Evolutionary conservation across 1,140 invertebrate genomes (phyloP).

Genomic region (Chymomyza costata): DNA sequence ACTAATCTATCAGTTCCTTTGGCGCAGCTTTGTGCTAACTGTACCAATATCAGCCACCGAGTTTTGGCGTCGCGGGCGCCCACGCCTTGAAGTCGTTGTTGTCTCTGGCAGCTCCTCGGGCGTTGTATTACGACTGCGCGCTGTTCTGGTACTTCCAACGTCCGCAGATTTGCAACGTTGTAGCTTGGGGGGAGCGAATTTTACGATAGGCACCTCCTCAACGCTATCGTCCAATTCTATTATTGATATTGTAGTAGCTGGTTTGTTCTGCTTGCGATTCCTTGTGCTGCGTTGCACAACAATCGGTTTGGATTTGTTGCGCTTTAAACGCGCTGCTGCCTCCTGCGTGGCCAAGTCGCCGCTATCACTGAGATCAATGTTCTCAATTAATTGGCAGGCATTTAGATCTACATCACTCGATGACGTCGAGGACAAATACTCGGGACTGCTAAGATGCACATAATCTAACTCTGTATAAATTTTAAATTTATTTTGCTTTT

Average conservation of each 20-base stretch:
- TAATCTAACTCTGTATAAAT: slow-evolving; percentile 39
- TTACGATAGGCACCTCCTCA: not conserved
- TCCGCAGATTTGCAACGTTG: too few relatives aligned
- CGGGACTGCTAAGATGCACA: slow-evolving; percentile 1
- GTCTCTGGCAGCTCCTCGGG: slow-evolving; percentile 23
- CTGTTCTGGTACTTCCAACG: not conserved
- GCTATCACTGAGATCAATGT: slow-evolving; percentile 37
- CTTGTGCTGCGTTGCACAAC: not conserved
- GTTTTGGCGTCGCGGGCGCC: slow-evolving; percentile 1
- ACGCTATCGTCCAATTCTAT: not conserved
- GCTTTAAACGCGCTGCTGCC: not conserved
- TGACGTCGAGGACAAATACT: slow-evolving; percentile 1
- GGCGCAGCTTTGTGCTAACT: slow-evolving; percentile 20
- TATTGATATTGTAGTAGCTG: too few relatives aligned
- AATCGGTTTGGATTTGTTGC: not conserved
- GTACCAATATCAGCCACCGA: not conserved
- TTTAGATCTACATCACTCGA: slow-evolving; percentile 26
- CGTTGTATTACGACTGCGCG: not conserved
- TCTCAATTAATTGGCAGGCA: slow-evolving; percentile 44
- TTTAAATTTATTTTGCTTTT: slow-evolving; percentile 17
- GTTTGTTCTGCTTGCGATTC: slow-evolving; percentile 3
- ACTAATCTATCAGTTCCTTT: slow-evolving; percentile 24
- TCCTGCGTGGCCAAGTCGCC: not conserved
- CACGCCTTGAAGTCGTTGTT: not conserved
- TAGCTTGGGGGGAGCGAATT: not conserved